Evolutionary conservation across 2,113 vertebrate genomes (phyloP).

Genomic region (Stomatorhinus ivindoensis): DNA sequence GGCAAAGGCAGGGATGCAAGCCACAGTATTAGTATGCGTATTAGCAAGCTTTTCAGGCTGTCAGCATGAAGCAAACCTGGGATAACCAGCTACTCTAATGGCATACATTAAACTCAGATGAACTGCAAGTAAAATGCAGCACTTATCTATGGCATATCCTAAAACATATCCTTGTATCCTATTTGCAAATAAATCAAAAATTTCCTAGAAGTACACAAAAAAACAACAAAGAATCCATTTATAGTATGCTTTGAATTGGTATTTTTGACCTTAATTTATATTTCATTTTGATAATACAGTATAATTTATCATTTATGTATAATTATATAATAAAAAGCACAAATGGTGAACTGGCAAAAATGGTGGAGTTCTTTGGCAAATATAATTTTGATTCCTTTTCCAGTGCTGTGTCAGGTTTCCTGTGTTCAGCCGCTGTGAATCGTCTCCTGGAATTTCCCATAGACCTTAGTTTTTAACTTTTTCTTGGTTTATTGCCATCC

Average conservation of each 20-base stretch:
- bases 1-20: neutral
- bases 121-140: neutral
- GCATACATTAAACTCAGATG: neutral
- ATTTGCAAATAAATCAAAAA: neutral
- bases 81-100: neutral
- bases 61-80: neutral
- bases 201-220: neutral
- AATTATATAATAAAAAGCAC: neutral
- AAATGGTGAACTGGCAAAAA: neutral
- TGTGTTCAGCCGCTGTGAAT: neutral
- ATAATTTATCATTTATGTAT: neutral
- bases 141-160: neutral
- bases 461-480: neutral
- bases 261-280: neutral
- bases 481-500: neutral
- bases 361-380: neutral
- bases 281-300: neutral
- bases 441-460: slow-evolving; percentile 7
- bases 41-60: neutral
- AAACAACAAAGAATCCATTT: neutral
- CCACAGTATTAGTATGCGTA: too few species aligned
- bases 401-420: slow-evolving; percentile 7
- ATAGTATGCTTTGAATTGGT: neutral
- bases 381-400: neutral
- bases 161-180: neutral